These are phyloP conservation scores for Prorops nasuta DNA, from an alignment of 1,140 invertebrate species.

Conservation along the genomic window DNA sequence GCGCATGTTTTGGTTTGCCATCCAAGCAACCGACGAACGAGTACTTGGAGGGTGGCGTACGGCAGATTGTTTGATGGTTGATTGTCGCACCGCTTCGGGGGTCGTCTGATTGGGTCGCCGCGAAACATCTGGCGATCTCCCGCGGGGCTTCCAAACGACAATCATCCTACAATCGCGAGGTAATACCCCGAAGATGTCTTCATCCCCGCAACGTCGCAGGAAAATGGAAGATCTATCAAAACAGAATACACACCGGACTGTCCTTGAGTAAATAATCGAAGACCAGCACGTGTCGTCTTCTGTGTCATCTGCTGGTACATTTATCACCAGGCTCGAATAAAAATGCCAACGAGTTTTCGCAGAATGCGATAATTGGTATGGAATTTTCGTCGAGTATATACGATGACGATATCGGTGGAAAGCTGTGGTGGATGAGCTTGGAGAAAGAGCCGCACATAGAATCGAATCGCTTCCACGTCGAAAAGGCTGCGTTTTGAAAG, in stretches of 20 bases:
- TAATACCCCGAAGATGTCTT: slow-evolving; percentile 55
- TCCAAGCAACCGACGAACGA: slow-evolving; percentile 33
- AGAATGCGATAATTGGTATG: neutral
- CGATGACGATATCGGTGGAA: too few species aligned
- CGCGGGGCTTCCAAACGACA: slow-evolving; percentile 54
- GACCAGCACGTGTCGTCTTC: too few species aligned
- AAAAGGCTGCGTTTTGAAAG: slow-evolving; percentile 26
- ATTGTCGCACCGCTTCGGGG: slow-evolving; percentile 53
- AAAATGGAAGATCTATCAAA: slow-evolving; percentile 39
- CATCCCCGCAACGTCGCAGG: slow-evolving; percentile 34
- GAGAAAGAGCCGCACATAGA: too few species aligned
- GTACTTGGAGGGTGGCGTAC: slow-evolving; percentile 40
- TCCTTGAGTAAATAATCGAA: too few species aligned
- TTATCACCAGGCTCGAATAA: too few species aligned
- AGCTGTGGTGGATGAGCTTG: too few species aligned
- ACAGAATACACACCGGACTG: slow-evolving; percentile 6
- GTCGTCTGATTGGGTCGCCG: slow-evolving; percentile 55
- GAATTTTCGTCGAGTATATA: too few species aligned
- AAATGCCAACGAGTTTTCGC: neutral
- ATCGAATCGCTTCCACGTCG: too few species aligned
- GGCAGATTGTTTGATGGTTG: slow-evolving; percentile 57
- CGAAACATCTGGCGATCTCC: slow-evolving; percentile 57
- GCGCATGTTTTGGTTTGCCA: slow-evolving; percentile 37
- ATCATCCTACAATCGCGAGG: slow-evolving; percentile 53
- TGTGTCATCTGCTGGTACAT: too few species aligned